phyloP scores from a whole-genome alignment of 1,140 invertebrate species.

The Drosophila nannoptera region DNA sequence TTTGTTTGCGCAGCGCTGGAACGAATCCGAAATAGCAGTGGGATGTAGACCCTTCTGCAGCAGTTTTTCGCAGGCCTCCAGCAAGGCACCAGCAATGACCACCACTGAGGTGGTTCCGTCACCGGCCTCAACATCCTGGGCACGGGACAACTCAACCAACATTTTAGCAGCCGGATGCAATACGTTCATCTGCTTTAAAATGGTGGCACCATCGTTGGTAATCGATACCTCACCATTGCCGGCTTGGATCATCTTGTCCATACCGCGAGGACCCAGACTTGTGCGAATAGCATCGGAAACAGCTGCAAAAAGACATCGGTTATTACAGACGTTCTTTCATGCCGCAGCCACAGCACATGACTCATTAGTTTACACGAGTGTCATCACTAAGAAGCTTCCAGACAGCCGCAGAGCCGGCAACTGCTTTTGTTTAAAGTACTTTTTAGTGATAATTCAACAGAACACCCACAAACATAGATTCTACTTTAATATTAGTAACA shows the following conservation, averaged over 20 bases:
- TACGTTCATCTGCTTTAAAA: constrained; percentile 99
- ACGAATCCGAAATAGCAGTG: constrained; percentile 97
- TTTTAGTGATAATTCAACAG: constrained; percentile 6
- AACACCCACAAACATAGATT: not conserved
- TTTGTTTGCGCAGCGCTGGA: constrained; percentile 92
- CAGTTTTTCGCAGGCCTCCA: constrained; percentile 96
- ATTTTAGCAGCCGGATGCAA: constrained; percentile 99
- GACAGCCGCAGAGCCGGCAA: constrained; percentile 62
- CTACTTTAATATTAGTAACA: not conserved
- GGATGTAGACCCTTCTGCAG: constrained; percentile 97
- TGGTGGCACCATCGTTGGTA: constrained; percentile 99
- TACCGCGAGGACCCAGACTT: constrained; percentile 97
- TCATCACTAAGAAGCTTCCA: constrained; percentile 70
- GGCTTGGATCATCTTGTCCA: constrained; percentile 99
- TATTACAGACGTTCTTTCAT: not conserved
- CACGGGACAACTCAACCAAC: constrained; percentile 98
- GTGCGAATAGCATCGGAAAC: constrained; percentile 99
- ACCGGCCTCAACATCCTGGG: constrained; percentile 99
- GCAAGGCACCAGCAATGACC: constrained; percentile 95
- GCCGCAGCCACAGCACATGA: constrained; percentile 65
- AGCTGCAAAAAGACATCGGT: constrained; percentile 84
- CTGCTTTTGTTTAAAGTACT: constrained; percentile 44
- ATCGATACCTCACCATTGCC: constrained; percentile 99
- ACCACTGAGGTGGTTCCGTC: constrained; percentile 99
- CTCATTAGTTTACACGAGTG: constrained; percentile 49